These are phyloP conservation scores for Actinia tenebrosa DNA, from an alignment of 64 coral and sea anemone species.

Conservation along the genomic window DNA sequence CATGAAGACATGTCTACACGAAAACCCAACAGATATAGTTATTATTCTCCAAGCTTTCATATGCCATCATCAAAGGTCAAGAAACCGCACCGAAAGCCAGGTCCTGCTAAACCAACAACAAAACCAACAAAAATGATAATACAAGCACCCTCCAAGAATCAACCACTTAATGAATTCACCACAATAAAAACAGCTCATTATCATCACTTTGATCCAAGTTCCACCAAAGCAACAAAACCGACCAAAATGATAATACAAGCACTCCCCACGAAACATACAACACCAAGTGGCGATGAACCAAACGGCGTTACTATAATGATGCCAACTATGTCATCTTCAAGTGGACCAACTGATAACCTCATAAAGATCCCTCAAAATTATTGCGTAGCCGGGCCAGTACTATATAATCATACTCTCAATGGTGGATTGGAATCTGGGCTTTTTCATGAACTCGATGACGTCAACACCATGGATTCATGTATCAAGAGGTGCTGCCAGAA, in stretches of 20 bases:
- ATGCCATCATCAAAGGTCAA: background rate
- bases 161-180: background rate
- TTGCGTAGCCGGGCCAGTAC: slow-evolving; percentile 48
- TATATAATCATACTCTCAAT: slow-evolving; percentile 56
- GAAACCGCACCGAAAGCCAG: background rate
- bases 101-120: background rate
- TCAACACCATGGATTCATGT: slow-evolving; percentile 58
- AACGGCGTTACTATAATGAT: background rate
- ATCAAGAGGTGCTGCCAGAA: slow-evolving; percentile 64
- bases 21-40: background rate
- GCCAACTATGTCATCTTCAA: background rate
- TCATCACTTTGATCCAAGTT: background rate
- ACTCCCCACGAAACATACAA: background rate
- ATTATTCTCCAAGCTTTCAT: background rate
- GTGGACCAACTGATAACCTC: background rate
- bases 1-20: background rate
- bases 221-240: background rate
- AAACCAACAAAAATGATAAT: background rate
- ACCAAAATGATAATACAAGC: background rate
- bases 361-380: background rate
- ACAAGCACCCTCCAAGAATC: background rate
- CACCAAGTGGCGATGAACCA: background rate
- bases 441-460: slow-evolving; percentile 76
- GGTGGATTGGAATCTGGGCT: slow-evolving; percentile 73
- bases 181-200: background rate